Conservation (phyloP, 2,888 invertebrate genomes). For the Phengaris alcon region DNA sequence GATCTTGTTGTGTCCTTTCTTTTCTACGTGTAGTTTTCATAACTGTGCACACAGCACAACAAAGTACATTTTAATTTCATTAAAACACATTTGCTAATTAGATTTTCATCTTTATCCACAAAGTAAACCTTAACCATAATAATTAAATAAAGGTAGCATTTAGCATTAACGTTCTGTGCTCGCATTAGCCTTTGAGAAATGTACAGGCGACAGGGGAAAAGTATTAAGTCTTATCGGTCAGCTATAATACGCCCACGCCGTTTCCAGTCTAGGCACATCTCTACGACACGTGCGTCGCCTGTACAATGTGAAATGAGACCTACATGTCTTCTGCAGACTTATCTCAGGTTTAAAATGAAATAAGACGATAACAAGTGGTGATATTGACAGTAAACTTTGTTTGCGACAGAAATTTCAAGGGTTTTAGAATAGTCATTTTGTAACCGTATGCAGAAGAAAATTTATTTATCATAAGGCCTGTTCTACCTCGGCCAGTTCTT, state of each 20-base stretch:
- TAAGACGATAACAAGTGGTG: background rate
- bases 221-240: conserved; percentile 23
- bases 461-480: no score
- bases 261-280: conserved; percentile 23
- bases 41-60: background rate
- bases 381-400: conserved; percentile 3
- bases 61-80: background rate
- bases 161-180: background rate
- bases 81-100: background rate
- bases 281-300: conserved; percentile 20
- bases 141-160: background rate
- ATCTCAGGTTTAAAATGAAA: conserved; percentile 13
- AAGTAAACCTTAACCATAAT: background rate
- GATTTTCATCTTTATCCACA: background rate
- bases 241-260: conserved; percentile 10
- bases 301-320: conserved; percentile 15
- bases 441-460: no score
- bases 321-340: conserved; percentile 6
- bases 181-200: conserved; percentile 13
- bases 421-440: background rate
- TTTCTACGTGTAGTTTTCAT: background rate
- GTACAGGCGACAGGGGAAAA: background rate
- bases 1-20: background rate
- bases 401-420: background rate
- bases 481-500: no score